Evolutionary conservation across 2,797 vertebrate species (phyloP), one percentile per base, ranked within the genome.

Genomic region (Cottoperca gobio): DNA sequence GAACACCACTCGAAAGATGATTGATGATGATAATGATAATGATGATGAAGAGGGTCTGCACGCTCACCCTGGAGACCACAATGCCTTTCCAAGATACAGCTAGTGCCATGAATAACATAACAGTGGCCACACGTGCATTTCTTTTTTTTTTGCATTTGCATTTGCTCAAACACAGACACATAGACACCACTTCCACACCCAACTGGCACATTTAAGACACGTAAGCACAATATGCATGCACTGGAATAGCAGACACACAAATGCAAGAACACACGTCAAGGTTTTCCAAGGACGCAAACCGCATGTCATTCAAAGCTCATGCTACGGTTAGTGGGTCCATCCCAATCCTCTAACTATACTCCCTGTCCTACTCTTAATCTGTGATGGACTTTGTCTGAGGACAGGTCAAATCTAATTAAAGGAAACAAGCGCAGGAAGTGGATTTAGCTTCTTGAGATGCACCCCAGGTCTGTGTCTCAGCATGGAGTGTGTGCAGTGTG

Each of bases 11-110:
- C 21, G n/a, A 71, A 73, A 68, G 66, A 91, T 89, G 89, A 93
- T 92, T 90, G 87, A 93, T 91, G 85, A 89, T 80, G 78, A 92
- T 91, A 88, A 91, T 88, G 88, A 91, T 90, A 82, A 93, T 93
- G 87, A 92, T 92, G 87, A 92, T 88, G 78, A 93, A 90, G 85
- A 89, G 70, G 84, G 81, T 88, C 83, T 77, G 73, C 57, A 50
- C 61, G 62, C 77, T 88, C 78, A 88, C 85, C 67, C 76, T 57
- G 46, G 72, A 89, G 85, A 90, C 89, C 78, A 65, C 86, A 88
- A 49, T 80, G 81, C 84, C 79, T 89, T 90, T 91, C 85, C 88
- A 89, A 88, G 84, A 89, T 88, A 76, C 72, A 81, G 67, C 83
- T 52, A 58, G 71, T 75, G 85, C 87, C 87, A 88, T 82, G 80